Percentiles rank a stretch among this genome's conserved stretches.
Conservation (phyloP, 2,113 vertebrate species). For the Notechis scutatus region DNA sequence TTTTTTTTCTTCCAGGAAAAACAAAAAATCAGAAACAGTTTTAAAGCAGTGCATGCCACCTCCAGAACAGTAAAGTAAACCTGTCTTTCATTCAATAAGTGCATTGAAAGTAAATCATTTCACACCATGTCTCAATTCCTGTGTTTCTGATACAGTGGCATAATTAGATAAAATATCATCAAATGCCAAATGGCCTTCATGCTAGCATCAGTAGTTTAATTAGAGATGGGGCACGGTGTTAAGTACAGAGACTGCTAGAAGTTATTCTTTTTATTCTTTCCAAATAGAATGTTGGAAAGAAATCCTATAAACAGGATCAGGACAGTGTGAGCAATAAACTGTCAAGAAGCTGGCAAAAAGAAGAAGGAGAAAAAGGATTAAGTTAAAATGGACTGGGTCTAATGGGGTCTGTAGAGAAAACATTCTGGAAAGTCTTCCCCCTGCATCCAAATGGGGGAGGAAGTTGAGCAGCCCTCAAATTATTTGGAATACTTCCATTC, state of each 20-base stretch:
- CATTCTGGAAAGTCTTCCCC: neutral
- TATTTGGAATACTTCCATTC: neutral
- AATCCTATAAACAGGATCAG: neutral
- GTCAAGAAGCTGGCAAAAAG: neutral
- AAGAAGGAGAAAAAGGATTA: neutral
- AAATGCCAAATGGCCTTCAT: neutral
- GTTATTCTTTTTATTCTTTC: neutral
- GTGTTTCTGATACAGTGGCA: neutral
- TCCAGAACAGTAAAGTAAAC: neutral
- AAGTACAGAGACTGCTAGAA: neutral
- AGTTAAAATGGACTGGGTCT: neutral
- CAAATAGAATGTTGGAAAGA: neutral
- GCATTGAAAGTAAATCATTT: neutral
- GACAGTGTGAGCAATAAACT: neutral
- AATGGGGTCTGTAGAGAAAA: neutral
- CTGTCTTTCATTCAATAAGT: neutral
- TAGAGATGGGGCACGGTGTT: neutral
- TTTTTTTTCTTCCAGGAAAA: neutral
- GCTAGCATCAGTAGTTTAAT: neutral
- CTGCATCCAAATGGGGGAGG: neutral
- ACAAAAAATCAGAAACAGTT: neutral
- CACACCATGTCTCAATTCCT: neutral
- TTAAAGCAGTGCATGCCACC: neutral
- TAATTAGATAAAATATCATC: neutral
- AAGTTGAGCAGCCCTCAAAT: neutral